These are phyloP conservation scores for Sesamia nonagrioides DNA, from an alignment of 1,140 invertebrate genomes.

Conservation along the genomic window DNA sequence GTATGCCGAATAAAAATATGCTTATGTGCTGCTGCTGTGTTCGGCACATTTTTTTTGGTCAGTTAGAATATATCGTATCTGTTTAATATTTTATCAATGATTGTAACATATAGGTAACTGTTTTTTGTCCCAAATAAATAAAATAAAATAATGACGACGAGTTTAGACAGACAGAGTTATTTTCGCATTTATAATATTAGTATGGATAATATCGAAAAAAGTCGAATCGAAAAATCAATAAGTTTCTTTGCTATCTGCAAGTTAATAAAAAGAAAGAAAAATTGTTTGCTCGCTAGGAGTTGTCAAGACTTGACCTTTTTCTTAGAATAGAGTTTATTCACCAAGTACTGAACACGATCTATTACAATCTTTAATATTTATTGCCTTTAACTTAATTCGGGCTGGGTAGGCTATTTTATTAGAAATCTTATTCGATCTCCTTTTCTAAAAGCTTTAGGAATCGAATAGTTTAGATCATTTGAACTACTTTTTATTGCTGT, in stretches of 20 bases:
- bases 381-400: conserved; percentile 22
- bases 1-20: no score
- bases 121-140: no score
- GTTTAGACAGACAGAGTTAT: no score
- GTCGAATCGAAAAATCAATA: neutral
- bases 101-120: no score
- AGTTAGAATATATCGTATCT: no score
- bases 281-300: neutral
- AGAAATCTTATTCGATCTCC: conserved; percentile 17
- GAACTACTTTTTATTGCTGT: no score
- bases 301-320: neutral
- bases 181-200: no score
- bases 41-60: no score
- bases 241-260: neutral
- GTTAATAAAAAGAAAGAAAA: conserved; percentile 21
- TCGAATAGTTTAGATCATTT: neutral
- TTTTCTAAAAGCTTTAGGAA: neutral
- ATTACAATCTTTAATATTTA: conserved; percentile 38
- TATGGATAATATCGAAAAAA: no score
- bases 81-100: no score
- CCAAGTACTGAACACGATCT: conserved; percentile 32
- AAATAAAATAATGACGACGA: no score
- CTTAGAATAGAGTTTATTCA: conserved; percentile 34
- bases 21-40: no score
- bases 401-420: neutral